Evolutionary conservation across 1,140 invertebrate genomes (phyloP).

Genomic region (Lucilia sericata): DNA sequence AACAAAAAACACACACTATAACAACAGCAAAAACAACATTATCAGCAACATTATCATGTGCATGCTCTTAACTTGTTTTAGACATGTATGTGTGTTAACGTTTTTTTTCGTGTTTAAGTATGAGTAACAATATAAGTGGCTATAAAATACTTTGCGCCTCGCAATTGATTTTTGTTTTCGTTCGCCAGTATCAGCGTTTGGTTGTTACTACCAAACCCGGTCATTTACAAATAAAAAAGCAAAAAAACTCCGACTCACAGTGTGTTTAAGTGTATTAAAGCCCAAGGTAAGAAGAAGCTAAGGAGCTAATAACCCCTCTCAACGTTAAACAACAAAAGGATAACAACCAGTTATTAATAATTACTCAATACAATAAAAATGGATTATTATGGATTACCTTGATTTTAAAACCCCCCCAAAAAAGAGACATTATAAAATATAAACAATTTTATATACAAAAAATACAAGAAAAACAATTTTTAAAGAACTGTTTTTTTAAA

Average conservation of each 20-base stretch:
- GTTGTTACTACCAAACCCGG: constrained; percentile 55
- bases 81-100: constrained; percentile 39
- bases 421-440: background rate
- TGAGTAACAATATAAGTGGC: constrained; percentile 51
- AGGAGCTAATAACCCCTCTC: background rate
- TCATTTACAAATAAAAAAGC: constrained; percentile 32
- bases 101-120: constrained; percentile 49
- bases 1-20: background rate
- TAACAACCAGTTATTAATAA: constrained; percentile 8
- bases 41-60: constrained; percentile 9
- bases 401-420: background rate
- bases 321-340: background rate
- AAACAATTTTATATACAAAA: background rate
- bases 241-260: constrained; percentile 45
- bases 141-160: constrained; percentile 63
- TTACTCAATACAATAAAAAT: background rate
- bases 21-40: constrained; percentile 21
- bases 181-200: constrained; percentile 66
- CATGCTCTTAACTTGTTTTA: constrained; percentile 31
- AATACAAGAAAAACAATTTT: constrained; percentile 12
- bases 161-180: constrained; percentile 65
- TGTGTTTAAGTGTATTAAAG: constrained; percentile 28
- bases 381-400: constrained; percentile 37
- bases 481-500: background rate
- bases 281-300: constrained; percentile 40